phyloP scores from a whole-genome alignment of 2,888 invertebrate species.

The Galerucella nymphaeae region DNA sequence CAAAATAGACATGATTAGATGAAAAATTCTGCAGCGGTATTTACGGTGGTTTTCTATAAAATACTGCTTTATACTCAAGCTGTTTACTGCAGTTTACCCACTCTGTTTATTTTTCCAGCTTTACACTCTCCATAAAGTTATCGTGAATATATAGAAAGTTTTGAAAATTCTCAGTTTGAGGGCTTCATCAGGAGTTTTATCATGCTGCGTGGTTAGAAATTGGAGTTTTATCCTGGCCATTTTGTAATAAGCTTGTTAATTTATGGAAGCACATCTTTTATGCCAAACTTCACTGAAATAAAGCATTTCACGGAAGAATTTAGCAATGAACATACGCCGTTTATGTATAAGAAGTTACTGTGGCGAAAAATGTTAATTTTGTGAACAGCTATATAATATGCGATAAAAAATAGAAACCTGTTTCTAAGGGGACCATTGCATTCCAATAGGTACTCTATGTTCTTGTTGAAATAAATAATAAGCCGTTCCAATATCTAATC shows the following conservation, averaged over 20 bases:
- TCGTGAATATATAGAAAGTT: conserved; percentile 45
- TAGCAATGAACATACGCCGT: background rate
- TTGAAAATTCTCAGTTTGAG: conserved; percentile 38
- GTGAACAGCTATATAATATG: no score
- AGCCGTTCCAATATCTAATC: no score
- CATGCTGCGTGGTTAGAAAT: conserved; percentile 18
- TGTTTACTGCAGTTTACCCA: conserved; percentile 46
- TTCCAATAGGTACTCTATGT: no score
- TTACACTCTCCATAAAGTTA: conserved; percentile 48
- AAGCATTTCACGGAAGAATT: background rate
- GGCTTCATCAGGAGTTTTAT: conserved; percentile 26
- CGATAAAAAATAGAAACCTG: no score
- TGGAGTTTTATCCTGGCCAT: conserved; percentile 7
- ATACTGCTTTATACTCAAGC: conserved; percentile 43
- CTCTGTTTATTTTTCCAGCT: conserved; percentile 47
- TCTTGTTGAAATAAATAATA: no score
- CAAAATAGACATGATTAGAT: conserved; percentile 17
- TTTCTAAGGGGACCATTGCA: no score
- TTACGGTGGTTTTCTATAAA: conserved; percentile 41
- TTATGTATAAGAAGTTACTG: no score
- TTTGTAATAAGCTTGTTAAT: conserved; percentile 13
- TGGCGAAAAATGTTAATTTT: no score
- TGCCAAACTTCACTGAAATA: background rate
- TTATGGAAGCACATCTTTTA: background rate
- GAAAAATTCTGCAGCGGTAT: conserved; percentile 5